Percentiles rank a stretch among this genome's conserved stretches.
Conservation (phyloP, 2,113 vertebrate species). For the Menura novaehollandiae region DNA sequence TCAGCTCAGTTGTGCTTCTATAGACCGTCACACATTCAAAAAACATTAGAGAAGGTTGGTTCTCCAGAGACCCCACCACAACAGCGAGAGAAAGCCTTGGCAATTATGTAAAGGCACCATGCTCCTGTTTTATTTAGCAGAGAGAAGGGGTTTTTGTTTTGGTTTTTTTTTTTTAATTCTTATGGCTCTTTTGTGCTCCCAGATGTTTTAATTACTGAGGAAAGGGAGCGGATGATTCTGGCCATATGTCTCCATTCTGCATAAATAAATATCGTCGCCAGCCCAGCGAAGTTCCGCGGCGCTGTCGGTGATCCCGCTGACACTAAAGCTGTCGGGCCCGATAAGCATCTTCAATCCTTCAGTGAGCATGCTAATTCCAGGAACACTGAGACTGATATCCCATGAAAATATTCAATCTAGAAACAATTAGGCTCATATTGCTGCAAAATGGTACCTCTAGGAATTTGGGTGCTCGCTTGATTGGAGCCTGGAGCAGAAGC, state of each 20-base stretch:
- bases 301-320: conserved; percentile 76
- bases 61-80: conserved; percentile 14
- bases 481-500: conserved; percentile 23
- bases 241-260: conserved; percentile 91
- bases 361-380: conserved; percentile 89
- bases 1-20: not conserved
- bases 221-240: conserved; percentile 90
- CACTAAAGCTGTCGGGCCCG: conserved; percentile 85
- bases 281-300: conserved; percentile 71
- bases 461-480: conserved; percentile 51
- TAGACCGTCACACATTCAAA: conserved; percentile 27
- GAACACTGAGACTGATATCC: conserved; percentile 81
- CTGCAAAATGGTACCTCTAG: conserved; percentile 57
- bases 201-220: conserved; percentile 97
- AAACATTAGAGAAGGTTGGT: conserved; percentile 23
- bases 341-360: conserved; percentile 93
- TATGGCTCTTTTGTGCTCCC: conserved; percentile 74
- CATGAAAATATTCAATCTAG: conserved; percentile 94
- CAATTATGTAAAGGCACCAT: conserved; percentile 33
- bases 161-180: conserved; percentile 18
- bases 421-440: conserved; percentile 81
- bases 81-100: not conserved
- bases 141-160: not conserved
- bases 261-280: conserved; percentile 76
- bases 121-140: conserved; percentile 59